Evolutionary conservation across 2,797 vertebrate genomes (phyloP), one percentile per base, ranked within the genome.

Genomic region (Meda fulgida): DNA sequence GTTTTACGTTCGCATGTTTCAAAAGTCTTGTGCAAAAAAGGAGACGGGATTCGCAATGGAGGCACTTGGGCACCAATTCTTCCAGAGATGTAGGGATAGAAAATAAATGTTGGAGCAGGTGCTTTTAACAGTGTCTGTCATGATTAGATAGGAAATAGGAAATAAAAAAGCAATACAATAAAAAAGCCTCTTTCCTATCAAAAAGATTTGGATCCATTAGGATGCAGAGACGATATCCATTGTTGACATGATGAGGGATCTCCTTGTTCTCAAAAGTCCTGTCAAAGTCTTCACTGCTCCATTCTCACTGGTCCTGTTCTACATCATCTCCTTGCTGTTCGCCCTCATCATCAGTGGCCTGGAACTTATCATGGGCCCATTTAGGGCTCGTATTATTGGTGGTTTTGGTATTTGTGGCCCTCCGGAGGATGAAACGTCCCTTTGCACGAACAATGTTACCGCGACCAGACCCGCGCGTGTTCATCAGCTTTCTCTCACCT

Each of bases 341-440:
- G 13, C 90, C 83, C 83, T 96, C 96, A 83, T 96, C 95, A 87
- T 97, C 95, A 69, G 97, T 97, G 66, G 95, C 94, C 43, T 96
- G 97, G 93, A 98, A 97, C 89, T 97, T 98, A 93, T 97, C 96
- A 0, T 97, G 96, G 71, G 96, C 94, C 98, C 98, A 99, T 82
- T 96, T 97, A 89, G 96, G 95, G 90, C 95, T 96, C 80, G 90
- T 95, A 89, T 95, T 96, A 58, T 82, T 87, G 46, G 77, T 84
- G 34, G 60, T 76, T 63, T 73, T 77, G 40, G 89, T 71, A 89
- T 77, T 83, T 16, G 89, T 88, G 88, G 83, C 40, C 31, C 87
- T 4, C 48, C 97, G 96, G 90, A 98, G 96, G 92, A 99, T 97
- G 93, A 99, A 99, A 78, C 98, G 95, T 3, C 97, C 96, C 76